phyloP scores from a whole-genome alignment of 2,113 vertebrate genomes.

The Daubentonia madagascariensis region DNA sequence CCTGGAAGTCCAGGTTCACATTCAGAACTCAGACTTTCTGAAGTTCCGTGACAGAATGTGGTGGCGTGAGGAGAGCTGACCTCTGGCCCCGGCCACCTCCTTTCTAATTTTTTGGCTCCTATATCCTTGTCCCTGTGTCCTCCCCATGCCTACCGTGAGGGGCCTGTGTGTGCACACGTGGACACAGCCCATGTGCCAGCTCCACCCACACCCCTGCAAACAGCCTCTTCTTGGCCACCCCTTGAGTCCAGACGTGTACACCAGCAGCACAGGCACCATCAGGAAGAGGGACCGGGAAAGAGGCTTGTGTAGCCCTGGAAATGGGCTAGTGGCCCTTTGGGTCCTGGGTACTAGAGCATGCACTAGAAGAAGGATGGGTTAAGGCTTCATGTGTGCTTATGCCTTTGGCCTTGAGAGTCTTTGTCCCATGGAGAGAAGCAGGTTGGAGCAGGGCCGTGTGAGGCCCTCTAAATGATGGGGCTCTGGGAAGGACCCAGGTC shows the following conservation, averaged over 20 bases:
- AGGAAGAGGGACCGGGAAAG: neutral
- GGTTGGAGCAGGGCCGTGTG: neutral
- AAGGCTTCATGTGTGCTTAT: neutral
- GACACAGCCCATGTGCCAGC: too few species aligned
- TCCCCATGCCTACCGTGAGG: fast-evolving
- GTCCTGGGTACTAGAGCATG: neutral
- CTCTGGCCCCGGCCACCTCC: neutral
- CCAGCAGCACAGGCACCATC: too few species aligned
- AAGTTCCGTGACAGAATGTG: neutral
- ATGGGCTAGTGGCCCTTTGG: neutral
- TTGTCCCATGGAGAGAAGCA: neutral
- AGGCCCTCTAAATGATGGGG: neutral
- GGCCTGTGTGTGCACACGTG: neutral
- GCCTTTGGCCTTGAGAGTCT: neutral
- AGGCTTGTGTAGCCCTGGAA: neutral
- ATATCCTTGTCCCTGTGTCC: neutral
- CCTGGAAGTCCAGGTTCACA: neutral
- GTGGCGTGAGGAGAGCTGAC: neutral
- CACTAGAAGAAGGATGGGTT: neutral
- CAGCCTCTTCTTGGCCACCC: neutral
- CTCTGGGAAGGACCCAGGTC: neutral
- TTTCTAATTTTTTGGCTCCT: neutral
- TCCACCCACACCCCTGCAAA: neutral
- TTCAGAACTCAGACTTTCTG: neutral
- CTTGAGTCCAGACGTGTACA: fast-evolving